Percentiles rank a stretch among this genome's conserved stretches.
These are phyloP conservation scores for Epinephelus awoara DNA, from an alignment of 2,797 vertebrate species.

Conservation along the genomic window DNA sequence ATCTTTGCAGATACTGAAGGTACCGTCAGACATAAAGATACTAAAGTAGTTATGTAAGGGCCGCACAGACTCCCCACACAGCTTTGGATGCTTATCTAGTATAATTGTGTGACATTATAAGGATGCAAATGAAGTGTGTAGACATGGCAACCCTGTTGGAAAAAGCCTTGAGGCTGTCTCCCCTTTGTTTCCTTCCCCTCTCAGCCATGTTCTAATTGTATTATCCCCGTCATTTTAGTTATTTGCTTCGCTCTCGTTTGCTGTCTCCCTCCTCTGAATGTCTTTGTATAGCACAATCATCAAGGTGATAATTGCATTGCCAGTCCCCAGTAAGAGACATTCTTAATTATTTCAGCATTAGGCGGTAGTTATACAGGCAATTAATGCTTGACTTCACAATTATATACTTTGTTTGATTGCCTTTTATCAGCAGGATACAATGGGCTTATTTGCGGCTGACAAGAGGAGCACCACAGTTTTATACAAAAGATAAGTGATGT, in stretches of 20 bases:
- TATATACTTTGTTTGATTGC: constrained; percentile 85
- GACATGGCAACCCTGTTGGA: constrained; percentile 77
- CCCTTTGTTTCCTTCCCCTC: constrained; percentile 76
- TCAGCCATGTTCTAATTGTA: constrained; percentile 78
- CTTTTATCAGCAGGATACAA: constrained; percentile 82
- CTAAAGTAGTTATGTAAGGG: constrained; percentile 55
- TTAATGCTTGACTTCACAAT: constrained; percentile 85
- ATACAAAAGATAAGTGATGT: constrained; percentile 79
- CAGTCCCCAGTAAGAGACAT: constrained; percentile 81
- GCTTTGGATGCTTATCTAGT: constrained; percentile 61
- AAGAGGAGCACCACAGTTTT: constrained; percentile 67
- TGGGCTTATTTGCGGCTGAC: constrained; percentile 76
- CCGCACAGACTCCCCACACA: constrained; percentile 32
- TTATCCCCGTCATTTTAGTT: constrained; percentile 78
- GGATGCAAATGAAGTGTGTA: constrained; percentile 80
- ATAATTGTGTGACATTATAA: constrained; percentile 73
- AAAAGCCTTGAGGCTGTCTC: constrained; percentile 77
- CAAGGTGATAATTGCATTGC: constrained; percentile 85
- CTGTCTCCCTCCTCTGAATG: constrained; percentile 71
- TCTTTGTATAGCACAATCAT: constrained; percentile 79
- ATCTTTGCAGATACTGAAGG: constrained; percentile 25
- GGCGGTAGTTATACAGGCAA: constrained; percentile 82
- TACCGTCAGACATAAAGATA: constrained; percentile 7
- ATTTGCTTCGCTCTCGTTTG: constrained; percentile 70
- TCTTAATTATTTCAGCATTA: constrained; percentile 85